Base-by-base conservation (phyloP, 2,113 vertebrate genomes). In the Muscicapa adusta region DNA sequence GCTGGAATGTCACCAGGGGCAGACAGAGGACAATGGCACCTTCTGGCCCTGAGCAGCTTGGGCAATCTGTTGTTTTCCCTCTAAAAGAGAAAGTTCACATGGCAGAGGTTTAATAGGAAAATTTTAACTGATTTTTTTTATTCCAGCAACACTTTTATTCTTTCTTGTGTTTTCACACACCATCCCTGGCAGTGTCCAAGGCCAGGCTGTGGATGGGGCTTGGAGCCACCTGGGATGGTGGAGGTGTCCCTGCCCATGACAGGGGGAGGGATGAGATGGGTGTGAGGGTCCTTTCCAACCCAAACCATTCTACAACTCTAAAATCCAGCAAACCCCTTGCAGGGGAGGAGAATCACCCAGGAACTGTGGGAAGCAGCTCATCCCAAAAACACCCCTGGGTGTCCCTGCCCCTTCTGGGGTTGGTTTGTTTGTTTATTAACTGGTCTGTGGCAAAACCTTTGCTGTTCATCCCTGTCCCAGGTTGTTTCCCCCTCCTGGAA, bases 31-130 rank as follows among this genome's bases (percentile, higher is more conserved):
- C 10, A 5, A 47, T 23, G 45, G 45, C 45, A 47, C 45, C 20
- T 47, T 19, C 45, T 47, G 45, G 45, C 45, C 45, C 45, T 47
- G 20, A 47, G 45, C 45, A 47, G 45, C 45, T 47, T 47, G 45
- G 45, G 45, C 45, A 47, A 47, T 47, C 45, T 45, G 18, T 20
- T 45, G 43, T 45, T 45, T 45, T 45, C 18, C 43, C 43, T 45
- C 43, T 9, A 20, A 45, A 45, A 45, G 43, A 45, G 20, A 47
- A 23, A 47, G 45, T 47, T 47, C 45, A 19, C 0, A 0, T 0
- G 17, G 15, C 1, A 72, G 51, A 60, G 33, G 29, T 38, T 79
- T 29, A n/a, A 51, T 28, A 51, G 25, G 50, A 48, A 24, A 7
- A 5, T 40, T 75, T 65, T 6, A 31, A 74, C 60, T 7, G 1